Conservation (phyloP, 2,888 invertebrate species). For the Taenaris catops region DNA sequence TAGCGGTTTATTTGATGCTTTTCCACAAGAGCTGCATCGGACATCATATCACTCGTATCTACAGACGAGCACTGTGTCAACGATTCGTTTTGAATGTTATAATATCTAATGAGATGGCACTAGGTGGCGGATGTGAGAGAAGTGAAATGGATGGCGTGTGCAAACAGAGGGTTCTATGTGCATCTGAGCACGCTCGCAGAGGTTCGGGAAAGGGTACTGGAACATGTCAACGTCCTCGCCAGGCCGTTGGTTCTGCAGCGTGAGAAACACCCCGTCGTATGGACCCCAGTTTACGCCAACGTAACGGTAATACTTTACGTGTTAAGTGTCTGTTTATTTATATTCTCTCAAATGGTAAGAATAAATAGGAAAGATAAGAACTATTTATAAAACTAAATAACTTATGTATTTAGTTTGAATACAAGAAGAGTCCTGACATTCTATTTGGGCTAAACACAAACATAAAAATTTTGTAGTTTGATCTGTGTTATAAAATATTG, state of each 20-base stretch:
- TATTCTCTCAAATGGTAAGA: no score
- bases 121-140: constrained; percentile 93
- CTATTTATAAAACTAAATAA: no score
- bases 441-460: no score
- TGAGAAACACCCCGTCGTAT: constrained; percentile 93
- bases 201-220: constrained; percentile 97
- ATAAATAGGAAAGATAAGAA: no score
- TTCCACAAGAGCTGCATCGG: constrained; percentile 30
- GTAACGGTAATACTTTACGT: constrained; percentile 85
- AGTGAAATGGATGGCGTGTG: constrained; percentile 99
- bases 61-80: constrained; percentile 9
- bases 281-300: constrained; percentile 98
- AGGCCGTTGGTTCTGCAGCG: constrained; percentile 94
- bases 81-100: constrained; percentile 19
- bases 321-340: no score
- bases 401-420: no score
- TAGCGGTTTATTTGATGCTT: constrained; percentile 18
- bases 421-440: no score
- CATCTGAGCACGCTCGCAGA: constrained; percentile 98
- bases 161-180: constrained; percentile 97
- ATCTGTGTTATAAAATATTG: no score
- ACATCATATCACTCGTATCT: constrained; percentile 18
- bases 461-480: no score
- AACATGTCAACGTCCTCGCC: constrained; percentile 98
- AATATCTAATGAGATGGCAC: constrained; percentile 34